Evolutionary conservation across 2,888 invertebrate species (phyloP).

Genomic region (Tetrapedia diversipes): DNA sequence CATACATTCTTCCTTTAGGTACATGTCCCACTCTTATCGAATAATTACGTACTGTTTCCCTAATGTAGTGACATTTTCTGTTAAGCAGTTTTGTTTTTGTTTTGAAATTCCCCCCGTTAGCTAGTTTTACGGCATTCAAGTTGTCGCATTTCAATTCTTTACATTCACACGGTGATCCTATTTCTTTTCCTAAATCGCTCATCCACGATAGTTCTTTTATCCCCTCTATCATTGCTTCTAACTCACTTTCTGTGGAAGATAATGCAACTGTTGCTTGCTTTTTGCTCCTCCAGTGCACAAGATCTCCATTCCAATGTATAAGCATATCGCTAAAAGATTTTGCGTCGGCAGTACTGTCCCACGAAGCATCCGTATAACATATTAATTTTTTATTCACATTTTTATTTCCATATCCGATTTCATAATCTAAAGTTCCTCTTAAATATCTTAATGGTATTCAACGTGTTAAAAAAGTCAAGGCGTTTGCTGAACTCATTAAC

Average conservation of each 20-base stretch:
- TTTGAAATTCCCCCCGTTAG: conserved; percentile 24
- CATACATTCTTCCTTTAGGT: neutral
- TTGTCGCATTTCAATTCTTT: conserved; percentile 21
- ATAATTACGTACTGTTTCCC: neutral
- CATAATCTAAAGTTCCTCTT: neutral
- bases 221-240: conserved; percentile 19
- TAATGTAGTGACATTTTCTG: conserved; percentile 12
- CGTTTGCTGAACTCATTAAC: too few species aligned
- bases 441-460: too few species aligned
- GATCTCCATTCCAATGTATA: neutral
- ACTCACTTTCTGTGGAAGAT: conserved; percentile 31
- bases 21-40: conserved; percentile 2
- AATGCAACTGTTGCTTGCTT: conserved; percentile 32
- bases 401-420: neutral
- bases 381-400: neutral
- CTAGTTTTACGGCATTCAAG: conserved; percentile 23
- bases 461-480: too few species aligned
- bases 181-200: neutral
- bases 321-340: conserved; percentile 7
- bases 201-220: conserved; percentile 21
- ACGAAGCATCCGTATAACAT: conserved; percentile 14
- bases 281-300: conserved; percentile 25
- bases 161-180: neutral
- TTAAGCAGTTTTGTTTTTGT: conserved; percentile 19
- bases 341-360: conserved; percentile 13